Percentiles rank a stretch among this genome's conserved stretches.
Conservation (phyloP, 2,888 invertebrate genomes). For the Hyposoter didymator region DNA sequence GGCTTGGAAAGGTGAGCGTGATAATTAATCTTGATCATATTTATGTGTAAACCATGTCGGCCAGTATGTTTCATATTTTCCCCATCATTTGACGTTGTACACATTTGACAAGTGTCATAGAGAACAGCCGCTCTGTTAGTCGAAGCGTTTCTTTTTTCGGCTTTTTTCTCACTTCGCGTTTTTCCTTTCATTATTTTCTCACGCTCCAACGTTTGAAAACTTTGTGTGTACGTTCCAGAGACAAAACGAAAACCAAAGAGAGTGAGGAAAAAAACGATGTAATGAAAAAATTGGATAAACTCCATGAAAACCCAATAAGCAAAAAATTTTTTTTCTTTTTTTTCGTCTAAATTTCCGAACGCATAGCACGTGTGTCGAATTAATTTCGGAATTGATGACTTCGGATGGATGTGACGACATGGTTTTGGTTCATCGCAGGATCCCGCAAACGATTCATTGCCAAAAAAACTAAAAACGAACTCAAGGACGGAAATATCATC, state of each 20-base stretch:
- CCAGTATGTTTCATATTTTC: constrained; percentile 40
- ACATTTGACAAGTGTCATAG: constrained; percentile 63
- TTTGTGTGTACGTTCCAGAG: neutral
- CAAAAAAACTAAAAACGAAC: neutral
- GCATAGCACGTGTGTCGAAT: neutral
- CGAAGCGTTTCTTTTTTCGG: constrained; percentile 33
- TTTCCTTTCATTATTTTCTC: constrained; percentile 24
- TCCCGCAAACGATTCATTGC: neutral
- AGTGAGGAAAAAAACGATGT: neutral
- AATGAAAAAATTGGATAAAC: constrained; percentile 2
- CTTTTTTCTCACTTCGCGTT: constrained; percentile 30
- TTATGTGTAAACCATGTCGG: constrained; percentile 63
- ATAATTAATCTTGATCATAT: constrained; percentile 66
- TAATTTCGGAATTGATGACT: neutral
- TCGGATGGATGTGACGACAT: neutral
- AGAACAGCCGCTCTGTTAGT: constrained; percentile 58
- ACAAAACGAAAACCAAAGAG: neutral
- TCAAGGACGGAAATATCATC: neutral
- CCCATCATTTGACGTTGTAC: constrained; percentile 61
- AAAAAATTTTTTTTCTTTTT: neutral
- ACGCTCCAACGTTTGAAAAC: constrained; percentile 42
- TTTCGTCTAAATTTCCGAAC: neutral
- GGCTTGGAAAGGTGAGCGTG: constrained; percentile 55
- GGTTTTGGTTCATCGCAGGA: neutral
- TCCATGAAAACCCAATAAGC: neutral